A percentile compares a stretch with the other conserved stretches of the same genome.
phyloP scores from a whole-genome alignment of 2,888 invertebrate genomes.

The Bhutanitis thaidina region DNA sequence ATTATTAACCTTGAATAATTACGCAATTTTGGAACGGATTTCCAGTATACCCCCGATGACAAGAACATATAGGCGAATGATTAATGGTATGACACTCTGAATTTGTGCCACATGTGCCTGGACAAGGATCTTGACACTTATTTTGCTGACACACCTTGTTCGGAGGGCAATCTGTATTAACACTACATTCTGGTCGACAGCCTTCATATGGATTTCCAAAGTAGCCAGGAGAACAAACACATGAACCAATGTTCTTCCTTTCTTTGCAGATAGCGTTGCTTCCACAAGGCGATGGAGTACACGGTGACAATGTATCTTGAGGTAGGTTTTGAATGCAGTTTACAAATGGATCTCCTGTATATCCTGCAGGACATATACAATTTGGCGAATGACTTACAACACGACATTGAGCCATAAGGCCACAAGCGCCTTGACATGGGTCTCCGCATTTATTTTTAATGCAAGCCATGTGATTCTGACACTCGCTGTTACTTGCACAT shows the following conservation, averaged over 20 bases:
- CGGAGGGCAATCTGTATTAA: constrained; percentile 86
- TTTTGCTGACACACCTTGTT: constrained; percentile 86
- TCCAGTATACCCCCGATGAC: constrained; percentile 82
- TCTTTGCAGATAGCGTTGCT: constrained; percentile 85
- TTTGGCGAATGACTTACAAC: constrained; percentile 87
- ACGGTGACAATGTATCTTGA: constrained; percentile 77
- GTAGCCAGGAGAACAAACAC: constrained; percentile 83
- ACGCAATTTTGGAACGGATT: constrained; percentile 76
- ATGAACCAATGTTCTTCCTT: constrained; percentile 85
- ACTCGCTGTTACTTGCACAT: constrained; percentile 86
- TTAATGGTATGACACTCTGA: constrained; percentile 86
- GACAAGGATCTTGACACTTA: constrained; percentile 88
- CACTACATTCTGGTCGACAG: constrained; percentile 87
- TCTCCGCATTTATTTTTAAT: constrained; percentile 86
- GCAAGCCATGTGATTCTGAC: constrained; percentile 83
- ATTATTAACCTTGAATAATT: constrained; percentile 47
- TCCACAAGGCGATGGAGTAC: constrained; percentile 86
- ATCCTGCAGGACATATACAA: constrained; percentile 83
- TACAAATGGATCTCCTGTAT: constrained; percentile 86
- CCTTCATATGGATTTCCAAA: constrained; percentile 83
- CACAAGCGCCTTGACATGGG: constrained; percentile 87
- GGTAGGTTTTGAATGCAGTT: constrained; percentile 73
- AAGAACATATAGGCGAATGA: constrained; percentile 86
- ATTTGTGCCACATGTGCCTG: constrained; percentile 86
- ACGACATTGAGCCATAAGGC: constrained; percentile 84